These are phyloP conservation scores for Physocephala rufipes DNA, from an alignment of 2,888 invertebrate genomes.

Conservation along the genomic window DNA sequence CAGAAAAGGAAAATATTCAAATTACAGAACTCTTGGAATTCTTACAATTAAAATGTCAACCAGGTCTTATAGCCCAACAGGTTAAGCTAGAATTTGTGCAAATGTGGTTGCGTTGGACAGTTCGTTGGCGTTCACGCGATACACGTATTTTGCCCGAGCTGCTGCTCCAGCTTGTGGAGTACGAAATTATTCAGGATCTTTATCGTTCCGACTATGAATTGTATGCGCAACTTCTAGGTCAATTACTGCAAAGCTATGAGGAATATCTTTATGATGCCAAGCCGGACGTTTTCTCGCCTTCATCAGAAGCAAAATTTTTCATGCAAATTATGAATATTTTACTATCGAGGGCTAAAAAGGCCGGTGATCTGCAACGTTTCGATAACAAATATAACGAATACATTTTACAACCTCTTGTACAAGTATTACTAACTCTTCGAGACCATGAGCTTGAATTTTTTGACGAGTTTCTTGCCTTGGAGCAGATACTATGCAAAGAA, in stretches of 20 bases:
- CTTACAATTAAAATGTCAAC: slow-evolving; percentile 54
- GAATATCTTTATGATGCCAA: slow-evolving; percentile 44
- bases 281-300: slow-evolving; percentile 36
- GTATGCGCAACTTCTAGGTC: slow-evolving; percentile 48
- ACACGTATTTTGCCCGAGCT: slow-evolving; percentile 45
- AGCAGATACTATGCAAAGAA: slow-evolving; percentile 47
- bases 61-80: slow-evolving; percentile 52
- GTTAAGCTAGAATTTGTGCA: slow-evolving; percentile 51
- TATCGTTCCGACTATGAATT: slow-evolving; percentile 51
- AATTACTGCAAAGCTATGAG: slow-evolving; percentile 53
- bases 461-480: slow-evolving; percentile 55
- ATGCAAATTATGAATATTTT: slow-evolving; percentile 48
- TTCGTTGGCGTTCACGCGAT: not conserved
- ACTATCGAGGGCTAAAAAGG: slow-evolving; percentile 51
- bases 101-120: slow-evolving; percentile 43
- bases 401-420: slow-evolving; percentile 49
- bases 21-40: slow-evolving; percentile 47
- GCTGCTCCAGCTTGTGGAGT: slow-evolving; percentile 49
- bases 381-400: slow-evolving; percentile 45
- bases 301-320: slow-evolving; percentile 53
- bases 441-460: slow-evolving; percentile 50
- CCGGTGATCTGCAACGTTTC: slow-evolving; percentile 45
- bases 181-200: slow-evolving; percentile 57
- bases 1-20: slow-evolving; percentile 44
- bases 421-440: slow-evolving; percentile 51